A percentile compares a stretch with the other conserved stretches of the same genome.
phyloP scores from a whole-genome alignment of 2,888 invertebrate genomes.

The Drosophila limbata region DNA sequence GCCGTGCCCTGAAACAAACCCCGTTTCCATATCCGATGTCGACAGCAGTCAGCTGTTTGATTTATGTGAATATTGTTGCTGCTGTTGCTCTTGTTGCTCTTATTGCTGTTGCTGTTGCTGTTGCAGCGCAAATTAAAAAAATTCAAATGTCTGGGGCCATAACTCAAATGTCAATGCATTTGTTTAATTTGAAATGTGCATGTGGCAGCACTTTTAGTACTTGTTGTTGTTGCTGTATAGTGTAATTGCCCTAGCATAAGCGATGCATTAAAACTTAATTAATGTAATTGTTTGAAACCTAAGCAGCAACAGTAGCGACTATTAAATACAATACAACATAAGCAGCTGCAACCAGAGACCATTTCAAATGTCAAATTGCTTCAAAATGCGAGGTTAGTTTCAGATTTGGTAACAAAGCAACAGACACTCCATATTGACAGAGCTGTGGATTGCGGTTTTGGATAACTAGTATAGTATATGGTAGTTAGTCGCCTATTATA shows the following conservation, averaged over 20 bases:
- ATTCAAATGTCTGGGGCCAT: conserved; percentile 67
- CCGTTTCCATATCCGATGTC: conserved; percentile 51
- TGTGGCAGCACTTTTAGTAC: conserved; percentile 63
- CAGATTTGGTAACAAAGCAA: conserved; percentile 31
- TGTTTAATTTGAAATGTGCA: conserved; percentile 72
- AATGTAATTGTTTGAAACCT: conserved; percentile 45
- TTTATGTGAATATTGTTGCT: conserved; percentile 54
- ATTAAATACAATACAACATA: conserved; percentile 4
- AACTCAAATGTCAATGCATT: conserved; percentile 77
- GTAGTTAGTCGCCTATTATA: conserved; percentile 7
- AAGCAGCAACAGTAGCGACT: conserved; percentile 14
- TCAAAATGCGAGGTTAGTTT: conserved; percentile 28
- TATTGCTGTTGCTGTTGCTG: conserved; percentile 25
- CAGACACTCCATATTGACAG: conserved; percentile 12
- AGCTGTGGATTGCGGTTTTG: conserved; percentile 20
- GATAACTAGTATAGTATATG: not conserved
- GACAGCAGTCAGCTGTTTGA: conserved; percentile 77
- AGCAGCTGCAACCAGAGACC: conserved; percentile 13
- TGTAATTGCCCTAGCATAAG: conserved; percentile 51
- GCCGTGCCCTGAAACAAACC: conserved; percentile 5
- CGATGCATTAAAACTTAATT: conserved; percentile 60
- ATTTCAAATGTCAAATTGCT: conserved; percentile 28
- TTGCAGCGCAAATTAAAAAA: conserved; percentile 72
- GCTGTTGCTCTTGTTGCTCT: conserved; percentile 24
- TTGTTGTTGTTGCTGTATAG: conserved; percentile 15